Conservation (phyloP, 92 coral and sea anemone species). For the Zoanthus sociatus region DNA sequence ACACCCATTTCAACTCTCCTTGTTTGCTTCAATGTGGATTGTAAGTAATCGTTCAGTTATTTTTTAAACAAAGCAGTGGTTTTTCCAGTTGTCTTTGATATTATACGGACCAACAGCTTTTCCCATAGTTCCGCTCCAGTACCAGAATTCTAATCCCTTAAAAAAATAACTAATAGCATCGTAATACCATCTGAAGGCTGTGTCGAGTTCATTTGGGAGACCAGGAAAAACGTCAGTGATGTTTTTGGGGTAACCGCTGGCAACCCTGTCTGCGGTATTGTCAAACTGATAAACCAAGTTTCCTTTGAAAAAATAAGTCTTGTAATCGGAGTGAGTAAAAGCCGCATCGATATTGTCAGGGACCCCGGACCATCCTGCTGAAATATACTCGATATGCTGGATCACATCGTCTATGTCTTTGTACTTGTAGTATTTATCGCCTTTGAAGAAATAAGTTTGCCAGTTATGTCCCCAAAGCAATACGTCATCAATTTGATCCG, state of each 20-base stretch:
- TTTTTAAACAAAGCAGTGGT: background rate
- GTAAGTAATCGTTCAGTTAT: background rate
- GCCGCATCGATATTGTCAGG: conserved; percentile 77
- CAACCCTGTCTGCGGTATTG: conserved; percentile 22
- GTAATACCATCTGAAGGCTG: conserved; percentile 63
- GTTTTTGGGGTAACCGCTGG: conserved; percentile 54
- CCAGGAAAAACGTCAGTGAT: conserved; percentile 41
- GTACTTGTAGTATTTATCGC: conserved; percentile 58
- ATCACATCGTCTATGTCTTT: conserved; percentile 1
- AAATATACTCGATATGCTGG: conserved; percentile 30
- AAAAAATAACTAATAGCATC: conserved; percentile 71
- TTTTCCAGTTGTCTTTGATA: background rate
- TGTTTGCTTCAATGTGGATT: background rate
- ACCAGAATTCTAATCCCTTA: conserved; percentile 63
- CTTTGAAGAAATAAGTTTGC: conserved; percentile 65
- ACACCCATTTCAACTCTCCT: background rate
- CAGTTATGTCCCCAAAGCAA: conserved; percentile 73
- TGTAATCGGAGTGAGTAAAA: conserved; percentile 54
- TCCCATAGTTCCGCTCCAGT: conserved; percentile 46
- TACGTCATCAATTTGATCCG: conserved; percentile 69
- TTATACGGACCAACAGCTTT: conserved; percentile 14
- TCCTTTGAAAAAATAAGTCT: conserved; percentile 60
- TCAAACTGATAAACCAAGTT: conserved; percentile 51
- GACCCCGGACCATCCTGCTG: conserved; percentile 61
- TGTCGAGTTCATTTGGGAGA: conserved; percentile 64